Conservation (phyloP, 1,140 invertebrate genomes). For the Cotesia vestalis region DNA sequence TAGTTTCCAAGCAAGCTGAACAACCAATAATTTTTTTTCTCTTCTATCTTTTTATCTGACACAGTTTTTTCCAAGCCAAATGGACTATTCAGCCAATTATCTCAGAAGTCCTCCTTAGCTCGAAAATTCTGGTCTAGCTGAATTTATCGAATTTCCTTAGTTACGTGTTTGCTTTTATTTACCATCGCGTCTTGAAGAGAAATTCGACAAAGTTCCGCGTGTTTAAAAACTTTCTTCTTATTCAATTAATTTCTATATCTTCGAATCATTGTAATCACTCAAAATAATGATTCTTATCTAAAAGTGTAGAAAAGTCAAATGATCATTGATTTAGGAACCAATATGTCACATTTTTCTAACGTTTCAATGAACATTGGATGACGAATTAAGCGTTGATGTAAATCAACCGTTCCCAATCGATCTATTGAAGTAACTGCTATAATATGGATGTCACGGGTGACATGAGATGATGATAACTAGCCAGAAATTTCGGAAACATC, state of each 20-base stretch:
- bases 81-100: slow-evolving; percentile 42
- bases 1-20: slow-evolving; percentile 47
- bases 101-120: slow-evolving; percentile 36
- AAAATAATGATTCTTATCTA: not conserved
- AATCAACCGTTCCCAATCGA: slow-evolving; percentile 11
- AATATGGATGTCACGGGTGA: slow-evolving; percentile 19
- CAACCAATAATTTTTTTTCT: slow-evolving; percentile 14
- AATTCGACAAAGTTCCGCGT: slow-evolving; percentile 13
- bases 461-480: slow-evolving; percentile 19
- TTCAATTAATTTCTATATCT: slow-evolving; percentile 6
- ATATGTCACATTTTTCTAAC: not conserved
- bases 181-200: slow-evolving; percentile 10
- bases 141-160: slow-evolving; percentile 39
- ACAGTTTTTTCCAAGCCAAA: slow-evolving; percentile 21
- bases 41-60: slow-evolving; percentile 6
- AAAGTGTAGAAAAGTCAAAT: not conserved
- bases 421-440: slow-evolving; percentile 9
- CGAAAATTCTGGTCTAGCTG: slow-evolving; percentile 24
- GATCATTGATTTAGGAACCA: not conserved
- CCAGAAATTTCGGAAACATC: slow-evolving; percentile 15
- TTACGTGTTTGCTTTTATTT: slow-evolving; percentile 38
- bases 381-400: slow-evolving; percentile 1
- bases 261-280: not conserved
- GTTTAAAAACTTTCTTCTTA: not conserved
- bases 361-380: slow-evolving; percentile 7